These are phyloP conservation scores for Tragelaphus strepsiceros DNA, from an alignment of 2,113 vertebrate species.

Conservation along the genomic window DNA sequence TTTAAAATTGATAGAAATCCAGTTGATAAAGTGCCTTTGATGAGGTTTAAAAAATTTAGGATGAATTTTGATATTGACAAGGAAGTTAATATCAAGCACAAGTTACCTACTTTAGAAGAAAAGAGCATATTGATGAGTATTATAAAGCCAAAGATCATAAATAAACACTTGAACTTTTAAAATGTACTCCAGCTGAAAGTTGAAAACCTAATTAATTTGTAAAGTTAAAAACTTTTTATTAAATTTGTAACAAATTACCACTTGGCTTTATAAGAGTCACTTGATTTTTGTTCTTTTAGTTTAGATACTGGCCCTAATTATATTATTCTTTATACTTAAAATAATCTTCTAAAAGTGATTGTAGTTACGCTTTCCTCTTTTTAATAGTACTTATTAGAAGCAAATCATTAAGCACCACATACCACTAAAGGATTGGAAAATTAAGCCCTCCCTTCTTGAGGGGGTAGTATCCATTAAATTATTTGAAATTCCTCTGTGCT, in stretches of 20 bases:
- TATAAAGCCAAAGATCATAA: neutral
- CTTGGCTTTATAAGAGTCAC: neutral
- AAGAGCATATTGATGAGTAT: neutral
- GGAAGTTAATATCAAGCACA: neutral
- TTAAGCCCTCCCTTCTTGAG: neutral
- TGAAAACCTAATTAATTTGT: neutral
- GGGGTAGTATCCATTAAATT: neutral
- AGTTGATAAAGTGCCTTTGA: neutral
- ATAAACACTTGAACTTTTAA: neutral
- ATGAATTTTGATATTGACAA: neutral
- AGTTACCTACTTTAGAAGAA: neutral
- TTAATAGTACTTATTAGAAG: neutral
- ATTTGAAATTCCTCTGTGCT: neutral
- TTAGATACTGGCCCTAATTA: neutral
- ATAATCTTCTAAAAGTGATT: neutral
- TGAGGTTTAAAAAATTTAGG: neutral
- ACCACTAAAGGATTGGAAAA: neutral
- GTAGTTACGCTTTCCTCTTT: neutral
- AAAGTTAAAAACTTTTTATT: neutral
- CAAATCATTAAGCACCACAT: neutral
- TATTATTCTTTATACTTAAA: neutral
- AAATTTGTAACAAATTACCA: neutral
- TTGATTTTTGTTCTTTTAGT: neutral
- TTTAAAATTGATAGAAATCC: neutral
- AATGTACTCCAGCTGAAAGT: neutral